Evolutionary conservation across 2,113 vertebrate genomes (phyloP).

Genomic region (Lipotes vexillifer): DNA sequence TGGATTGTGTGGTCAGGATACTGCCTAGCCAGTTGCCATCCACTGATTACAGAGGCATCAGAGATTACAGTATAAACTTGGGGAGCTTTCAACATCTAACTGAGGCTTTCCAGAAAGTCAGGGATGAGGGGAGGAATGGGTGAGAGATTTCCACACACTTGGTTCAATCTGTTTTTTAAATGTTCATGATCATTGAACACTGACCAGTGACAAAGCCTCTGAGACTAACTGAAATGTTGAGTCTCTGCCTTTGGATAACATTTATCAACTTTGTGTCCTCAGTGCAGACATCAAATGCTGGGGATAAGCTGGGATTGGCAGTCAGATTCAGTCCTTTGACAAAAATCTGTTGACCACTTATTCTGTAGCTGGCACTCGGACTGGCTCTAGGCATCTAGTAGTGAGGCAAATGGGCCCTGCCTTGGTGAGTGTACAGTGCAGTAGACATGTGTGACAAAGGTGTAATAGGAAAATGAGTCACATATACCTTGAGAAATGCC

Average conservation of each 20-base stretch:
- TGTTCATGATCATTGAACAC: neutral
- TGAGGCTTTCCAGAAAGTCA: neutral
- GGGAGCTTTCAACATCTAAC: neutral
- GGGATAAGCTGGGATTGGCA: neutral
- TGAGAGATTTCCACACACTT: neutral
- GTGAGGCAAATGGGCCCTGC: neutral
- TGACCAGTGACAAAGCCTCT: neutral
- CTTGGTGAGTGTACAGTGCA: neutral
- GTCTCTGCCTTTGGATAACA: neutral
- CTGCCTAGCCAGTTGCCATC: neutral
- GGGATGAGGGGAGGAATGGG: neutral
- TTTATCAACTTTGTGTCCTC: neutral
- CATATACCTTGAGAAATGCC: neutral
- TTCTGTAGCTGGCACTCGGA: neutral
- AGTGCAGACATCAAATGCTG: neutral
- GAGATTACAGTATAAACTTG: neutral
- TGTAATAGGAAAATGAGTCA: neutral
- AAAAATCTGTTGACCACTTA: neutral
- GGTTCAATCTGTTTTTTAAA: neutral
- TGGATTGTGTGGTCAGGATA: neutral
- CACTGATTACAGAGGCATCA: neutral
- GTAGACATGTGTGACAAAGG: neutral
- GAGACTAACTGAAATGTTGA: slow-evolving; percentile 31
- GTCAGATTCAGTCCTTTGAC: neutral
- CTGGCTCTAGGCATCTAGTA: neutral